Percentiles rank a stretch among this genome's conserved stretches.
phyloP scores from a whole-genome alignment of 2,888 invertebrate genomes.

The Drosophila monieri region DNA sequence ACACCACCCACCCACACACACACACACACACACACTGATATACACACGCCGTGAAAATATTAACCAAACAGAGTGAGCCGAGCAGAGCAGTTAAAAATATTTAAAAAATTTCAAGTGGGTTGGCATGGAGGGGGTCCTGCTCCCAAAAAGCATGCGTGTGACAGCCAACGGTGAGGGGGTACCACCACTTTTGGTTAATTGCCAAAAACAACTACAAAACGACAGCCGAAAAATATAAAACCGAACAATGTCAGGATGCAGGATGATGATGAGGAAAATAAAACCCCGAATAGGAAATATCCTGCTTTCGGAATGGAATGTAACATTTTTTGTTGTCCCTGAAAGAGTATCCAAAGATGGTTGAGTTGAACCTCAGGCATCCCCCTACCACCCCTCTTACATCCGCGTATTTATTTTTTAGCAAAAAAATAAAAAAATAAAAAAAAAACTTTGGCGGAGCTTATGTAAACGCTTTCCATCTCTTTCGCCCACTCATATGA shows the following conservation, averaged over 20 bases:
- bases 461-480: constrained; percentile 44
- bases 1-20: constrained; percentile 37
- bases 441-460: constrained; percentile 28
- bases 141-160: constrained; percentile 60
- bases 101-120: constrained; percentile 70
- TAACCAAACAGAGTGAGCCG: constrained; percentile 74
- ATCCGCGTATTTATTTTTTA: neutral
- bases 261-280: no score
- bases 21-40: constrained; percentile 20
- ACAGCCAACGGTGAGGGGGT: constrained; percentile 3
- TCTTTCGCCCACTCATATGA: constrained; percentile 43
- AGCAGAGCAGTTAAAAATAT: constrained; percentile 79
- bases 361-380: constrained; percentile 22
- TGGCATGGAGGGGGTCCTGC: constrained; percentile 8
- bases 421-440: neutral
- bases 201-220: constrained; percentile 69
- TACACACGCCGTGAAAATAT: constrained; percentile 66
- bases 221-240: constrained; percentile 18
- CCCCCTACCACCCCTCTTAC: neutral
- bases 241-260: constrained; percentile 2
- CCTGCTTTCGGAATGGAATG: neutral
- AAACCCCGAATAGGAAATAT: constrained; percentile 27
- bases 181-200: constrained; percentile 73
- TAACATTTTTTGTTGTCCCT: no score
- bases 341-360: constrained; percentile 34